Percentiles rank a stretch among this genome's conserved stretches.
These are phyloP conservation scores for Carposina sasakii DNA, from an alignment of 1,140 invertebrate genomes.

Conservation along the genomic window DNA sequence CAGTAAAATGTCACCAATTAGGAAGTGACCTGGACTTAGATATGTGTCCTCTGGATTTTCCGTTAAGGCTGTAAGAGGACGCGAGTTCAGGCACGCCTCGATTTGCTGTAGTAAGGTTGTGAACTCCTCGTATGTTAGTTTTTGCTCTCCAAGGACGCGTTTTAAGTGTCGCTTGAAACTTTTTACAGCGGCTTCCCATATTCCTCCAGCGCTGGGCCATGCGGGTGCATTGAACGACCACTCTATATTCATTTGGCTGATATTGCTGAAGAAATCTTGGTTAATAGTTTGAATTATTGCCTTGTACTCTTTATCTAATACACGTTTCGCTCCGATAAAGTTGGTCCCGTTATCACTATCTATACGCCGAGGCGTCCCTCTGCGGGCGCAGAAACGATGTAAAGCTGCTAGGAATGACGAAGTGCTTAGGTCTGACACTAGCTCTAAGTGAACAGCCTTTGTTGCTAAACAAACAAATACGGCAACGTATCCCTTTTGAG, in stretches of 20 bases:
- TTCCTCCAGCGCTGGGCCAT: neutral
- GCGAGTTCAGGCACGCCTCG: slow-evolving; percentile 21
- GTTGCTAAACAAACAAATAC: slow-evolving; percentile 34
- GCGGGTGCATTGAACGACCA: neutral
- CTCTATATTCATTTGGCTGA: neutral
- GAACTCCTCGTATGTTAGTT: slow-evolving; percentile 24
- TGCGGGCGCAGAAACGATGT: slow-evolving; percentile 29
- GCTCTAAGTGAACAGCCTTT: slow-evolving; percentile 36
- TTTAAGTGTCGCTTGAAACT: slow-evolving; percentile 4
- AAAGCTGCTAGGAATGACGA: slow-evolving; percentile 32
- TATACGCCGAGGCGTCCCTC: slow-evolving; percentile 16
- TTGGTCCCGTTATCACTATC: slow-evolving; percentile 45
- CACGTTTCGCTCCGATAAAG: slow-evolving; percentile 29
- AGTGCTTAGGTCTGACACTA: slow-evolving; percentile 29
- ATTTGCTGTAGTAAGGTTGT: slow-evolving; percentile 21
- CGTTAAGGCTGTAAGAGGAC: slow-evolving; percentile 15
- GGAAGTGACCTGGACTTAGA: slow-evolving; percentile 15
- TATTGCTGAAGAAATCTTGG: neutral
- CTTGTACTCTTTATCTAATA: neutral
- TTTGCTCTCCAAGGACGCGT: slow-evolving; percentile 19
- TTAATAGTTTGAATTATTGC: neutral
- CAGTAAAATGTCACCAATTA: slow-evolving; percentile 12
- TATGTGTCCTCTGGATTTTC: slow-evolving; percentile 22
- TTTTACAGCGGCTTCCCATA: neutral
- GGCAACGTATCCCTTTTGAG: slow-evolving; percentile 20